Conservation (phyloP, 2,113 vertebrate genomes). For the Cariama cristata region DNA sequence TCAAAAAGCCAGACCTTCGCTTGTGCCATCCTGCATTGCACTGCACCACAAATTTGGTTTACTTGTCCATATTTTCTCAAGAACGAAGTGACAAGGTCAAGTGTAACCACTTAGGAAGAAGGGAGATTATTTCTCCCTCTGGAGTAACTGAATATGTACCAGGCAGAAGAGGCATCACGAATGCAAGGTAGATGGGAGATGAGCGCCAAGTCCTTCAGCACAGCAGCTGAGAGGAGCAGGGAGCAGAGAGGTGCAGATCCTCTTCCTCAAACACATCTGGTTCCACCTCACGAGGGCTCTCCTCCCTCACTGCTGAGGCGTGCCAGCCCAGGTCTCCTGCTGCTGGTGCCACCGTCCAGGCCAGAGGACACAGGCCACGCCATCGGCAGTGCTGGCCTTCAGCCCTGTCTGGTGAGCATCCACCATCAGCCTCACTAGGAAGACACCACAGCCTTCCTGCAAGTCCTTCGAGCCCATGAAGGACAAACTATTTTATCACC, state of each 20-base stretch:
- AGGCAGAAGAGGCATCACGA: not conserved
- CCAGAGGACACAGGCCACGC: not conserved
- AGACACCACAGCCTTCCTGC: not conserved
- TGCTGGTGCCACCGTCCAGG: not conserved
- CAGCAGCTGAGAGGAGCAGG: no score
- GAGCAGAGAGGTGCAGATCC: no score
- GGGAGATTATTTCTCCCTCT: not conserved
- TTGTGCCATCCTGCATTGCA: not conserved
- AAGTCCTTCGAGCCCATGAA: not conserved
- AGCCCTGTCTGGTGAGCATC: not conserved
- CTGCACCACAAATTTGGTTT: not conserved
- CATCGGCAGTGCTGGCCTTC: accelerated
- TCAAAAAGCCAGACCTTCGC: not conserved
- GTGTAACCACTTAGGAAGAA: not conserved
- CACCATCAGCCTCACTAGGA: not conserved
- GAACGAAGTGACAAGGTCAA: not conserved
- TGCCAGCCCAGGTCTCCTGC: not conserved
- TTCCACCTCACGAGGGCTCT: not conserved
- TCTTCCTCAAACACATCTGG: accelerated
- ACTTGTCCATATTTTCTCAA: not conserved
- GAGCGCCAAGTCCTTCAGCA: not conserved
- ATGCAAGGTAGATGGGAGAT: not conserved
- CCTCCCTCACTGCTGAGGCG: not conserved
- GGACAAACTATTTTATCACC: not conserved
- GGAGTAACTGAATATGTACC: not conserved